Percentiles rank a stretch among this genome's conserved stretches.
Conservation (phyloP, 2,113 vertebrate species). For the Nyctereutes procyonoides region DNA sequence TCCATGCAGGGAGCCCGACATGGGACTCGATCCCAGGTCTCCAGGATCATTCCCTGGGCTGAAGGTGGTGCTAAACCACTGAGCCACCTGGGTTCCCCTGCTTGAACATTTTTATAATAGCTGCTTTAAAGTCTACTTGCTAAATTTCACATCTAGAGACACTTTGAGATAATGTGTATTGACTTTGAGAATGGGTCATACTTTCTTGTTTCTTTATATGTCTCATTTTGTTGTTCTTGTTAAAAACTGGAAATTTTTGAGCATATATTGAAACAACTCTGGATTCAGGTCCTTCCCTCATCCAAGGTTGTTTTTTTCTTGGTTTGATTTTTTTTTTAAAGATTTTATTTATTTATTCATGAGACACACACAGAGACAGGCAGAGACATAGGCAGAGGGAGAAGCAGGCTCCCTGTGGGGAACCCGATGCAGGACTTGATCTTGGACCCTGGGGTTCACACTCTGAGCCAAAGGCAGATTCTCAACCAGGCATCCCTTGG, state of each 20-base stretch:
- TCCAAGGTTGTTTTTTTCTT: not conserved
- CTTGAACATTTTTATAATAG: not conserved
- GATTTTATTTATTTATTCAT: no score
- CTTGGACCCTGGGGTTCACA: no score
- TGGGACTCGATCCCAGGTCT: no score
- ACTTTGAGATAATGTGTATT: not conserved
- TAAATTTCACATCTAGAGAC: not conserved
- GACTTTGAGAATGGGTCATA: not conserved
- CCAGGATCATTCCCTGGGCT: no score
- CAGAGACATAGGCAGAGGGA: no score
- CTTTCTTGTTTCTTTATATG: not conserved
- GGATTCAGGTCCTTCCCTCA: not conserved
- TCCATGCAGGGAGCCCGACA: no score
- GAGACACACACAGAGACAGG: no score
- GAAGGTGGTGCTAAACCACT: no score
- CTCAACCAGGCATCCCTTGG: not conserved
- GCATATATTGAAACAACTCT: not conserved
- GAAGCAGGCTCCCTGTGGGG: no score
- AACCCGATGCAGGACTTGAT: no score
- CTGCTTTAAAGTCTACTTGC: not conserved
- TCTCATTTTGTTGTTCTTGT: not conserved
- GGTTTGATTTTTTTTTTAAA: no score
- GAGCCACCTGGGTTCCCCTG: not conserved
- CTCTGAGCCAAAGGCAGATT: no score
- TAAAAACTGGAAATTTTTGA: not conserved